Evolutionary conservation across 2,113 vertebrate species (phyloP), one percentile per base, ranked within the genome.

Genomic region (Alectura lathami): DNA sequence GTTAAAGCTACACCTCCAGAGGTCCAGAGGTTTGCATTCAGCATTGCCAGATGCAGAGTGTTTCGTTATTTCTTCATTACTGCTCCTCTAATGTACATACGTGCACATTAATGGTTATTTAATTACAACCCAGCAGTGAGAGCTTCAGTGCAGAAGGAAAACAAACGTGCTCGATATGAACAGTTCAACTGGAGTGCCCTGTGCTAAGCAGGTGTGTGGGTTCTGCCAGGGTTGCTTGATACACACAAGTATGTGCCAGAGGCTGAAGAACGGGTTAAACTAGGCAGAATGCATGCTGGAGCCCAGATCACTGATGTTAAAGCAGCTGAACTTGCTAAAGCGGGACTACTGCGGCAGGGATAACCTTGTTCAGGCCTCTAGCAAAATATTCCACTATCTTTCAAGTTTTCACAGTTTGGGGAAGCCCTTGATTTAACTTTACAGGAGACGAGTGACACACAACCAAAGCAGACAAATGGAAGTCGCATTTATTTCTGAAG

Each of bases 401-500:
- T 69, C 20, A 62, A 54, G 38, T 93, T 67, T 26, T 59, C 59
- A 38, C 18, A 21, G 45, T 66, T 91, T 66, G 67, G 32, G 26
- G 24, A 67, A 42, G 16, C 51, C 67, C 38, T 60, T 45, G 54
- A 30, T 91, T 85, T 64, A 23, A 83, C 70, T 75, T 87, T 40
- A 30, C n/a, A 3, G 11, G 75, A 76, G 32, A 62, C 16, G 81
- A 95, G 88, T 17, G 5, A 90, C 51, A 83, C 70, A 80, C 63
- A 83, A 94, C 69, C 48, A 91, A 88, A 96, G 62, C 87, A 88
- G 95, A 95, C 97, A 97, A 98, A 97, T 93, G 97, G 95, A 97
- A 97, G 95, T 95, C 86, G 92, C 85, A 96, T 98, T 98, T 98
- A 98, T 98, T 98, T 98, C 86, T 92, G 97, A 98, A 98, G 97